Conservation (phyloP, 2,797 vertebrate species). For the Amblyraja radiata region DNA sequence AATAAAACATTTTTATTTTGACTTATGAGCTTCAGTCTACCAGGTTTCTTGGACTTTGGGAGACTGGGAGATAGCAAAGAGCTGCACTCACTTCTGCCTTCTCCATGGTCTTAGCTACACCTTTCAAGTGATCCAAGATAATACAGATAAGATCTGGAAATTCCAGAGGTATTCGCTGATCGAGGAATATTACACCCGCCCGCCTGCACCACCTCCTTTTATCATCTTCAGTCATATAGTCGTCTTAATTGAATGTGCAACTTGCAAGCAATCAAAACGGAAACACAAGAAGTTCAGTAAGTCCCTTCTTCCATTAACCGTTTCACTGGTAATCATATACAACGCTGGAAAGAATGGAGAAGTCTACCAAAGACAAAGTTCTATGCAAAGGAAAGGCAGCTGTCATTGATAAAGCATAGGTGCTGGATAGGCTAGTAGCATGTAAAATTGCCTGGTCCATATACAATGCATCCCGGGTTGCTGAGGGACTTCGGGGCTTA, state of each 20-base stretch:
- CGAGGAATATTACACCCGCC: constrained; percentile 82
- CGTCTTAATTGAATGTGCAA: constrained; percentile 58
- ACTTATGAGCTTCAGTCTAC: background rate
- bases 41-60: too few relatives aligned
- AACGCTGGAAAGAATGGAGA: background rate
- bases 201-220: constrained; percentile 76
- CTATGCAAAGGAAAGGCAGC: too few relatives aligned
- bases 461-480: too few relatives aligned
- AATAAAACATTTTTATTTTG: background rate
- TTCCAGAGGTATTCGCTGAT: constrained; percentile 90
- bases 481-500: too few relatives aligned
- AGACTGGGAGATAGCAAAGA: background rate
- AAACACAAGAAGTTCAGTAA: constrained; percentile 71
- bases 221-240: constrained; percentile 82
- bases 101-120: constrained; percentile 73
- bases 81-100: too few relatives aligned
- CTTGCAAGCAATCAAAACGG: constrained; percentile 51
- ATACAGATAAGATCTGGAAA: constrained; percentile 94
- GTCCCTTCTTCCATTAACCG: constrained; percentile 41
- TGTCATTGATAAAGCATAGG: too few relatives aligned
- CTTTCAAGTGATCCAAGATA: constrained; percentile 87
- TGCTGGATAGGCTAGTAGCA: too few relatives aligned
- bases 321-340: background rate
- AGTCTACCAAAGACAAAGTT: too few relatives aligned
- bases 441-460: too few relatives aligned